Evolutionary conservation across 2,888 invertebrate genomes (phyloP), one percentile per base, ranked within the genome.

Genomic region (Spilosoma lubricipeda): DNA sequence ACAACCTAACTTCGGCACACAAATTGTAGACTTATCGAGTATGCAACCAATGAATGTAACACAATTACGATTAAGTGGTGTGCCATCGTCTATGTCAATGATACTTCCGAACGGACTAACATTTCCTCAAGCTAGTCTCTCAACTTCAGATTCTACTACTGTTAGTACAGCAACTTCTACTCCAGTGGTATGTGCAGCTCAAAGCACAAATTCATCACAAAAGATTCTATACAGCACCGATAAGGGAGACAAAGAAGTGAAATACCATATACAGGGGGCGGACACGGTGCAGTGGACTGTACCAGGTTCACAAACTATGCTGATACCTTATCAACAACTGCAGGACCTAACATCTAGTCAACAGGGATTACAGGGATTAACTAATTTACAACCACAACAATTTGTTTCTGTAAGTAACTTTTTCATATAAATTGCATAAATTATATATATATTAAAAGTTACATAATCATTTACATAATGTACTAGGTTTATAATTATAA

Each of bases 41-140:
- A 94, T 95, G 93, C 95, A 95, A 78, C 95, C 95, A 0, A 92
- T 95, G 2, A 95, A 95, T 86, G 93, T 95, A 0, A 95, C 95
- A 20, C 95, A 95, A 73, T 82, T 95, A 63, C 80, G 95, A 45
- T 80, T 95, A 64, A 94, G 94, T 79, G 94, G 95, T 33, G 94
- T 94, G 3, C 95, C 95, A 5, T 93, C 94, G 56, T 94, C 95
- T 27, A 95, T 95, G 95, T 95, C 95, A 59, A 95, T 95, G 95
- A 92, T 95, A 80, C 85, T 95, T 59, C 95, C 94, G 0, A 95
- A 95, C 85, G 93, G 95, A 0, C 77, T 94, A 2, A 84, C 92
- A 18, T 92, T 95, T 79, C 94, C 95, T 2, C 95, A 95, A 90
- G 93, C 93, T 0, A 94, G 91, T 79, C 87, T 94, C 56, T 86